Percentiles rank a stretch among this genome's conserved stretches.
These are phyloP conservation scores for Numenius phaeopus DNA, from an alignment of 2,797 vertebrate species.

Conservation along the genomic window DNA sequence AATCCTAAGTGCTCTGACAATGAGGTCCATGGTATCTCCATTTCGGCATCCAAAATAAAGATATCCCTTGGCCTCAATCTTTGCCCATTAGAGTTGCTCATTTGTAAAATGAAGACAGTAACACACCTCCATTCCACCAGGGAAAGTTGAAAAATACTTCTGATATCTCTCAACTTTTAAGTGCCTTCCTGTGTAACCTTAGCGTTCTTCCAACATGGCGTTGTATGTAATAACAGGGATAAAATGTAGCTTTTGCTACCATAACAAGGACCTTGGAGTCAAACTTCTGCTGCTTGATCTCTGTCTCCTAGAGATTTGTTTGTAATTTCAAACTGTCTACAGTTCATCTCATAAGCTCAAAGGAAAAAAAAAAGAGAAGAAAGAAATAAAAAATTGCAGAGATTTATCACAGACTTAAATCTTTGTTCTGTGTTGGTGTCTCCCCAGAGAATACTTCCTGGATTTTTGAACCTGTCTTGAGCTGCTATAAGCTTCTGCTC, in stretches of 20 bases:
- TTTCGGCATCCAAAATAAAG: background rate
- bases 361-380: background rate
- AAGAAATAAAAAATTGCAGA: background rate
- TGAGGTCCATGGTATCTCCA: background rate
- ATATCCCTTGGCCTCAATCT: background rate
- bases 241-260: background rate
- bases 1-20: background rate
- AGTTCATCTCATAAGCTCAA: background rate
- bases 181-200: background rate
- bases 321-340: constrained; percentile 10
- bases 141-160: background rate
- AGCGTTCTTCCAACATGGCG: background rate
- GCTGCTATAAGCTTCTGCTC: background rate
- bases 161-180: background rate
- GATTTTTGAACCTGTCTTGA: constrained; percentile 13
- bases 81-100: background rate
- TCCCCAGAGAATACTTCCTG: constrained; percentile 1
- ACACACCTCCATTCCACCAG: background rate
- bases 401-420: background rate
- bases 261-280: background rate
- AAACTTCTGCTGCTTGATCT: constrained; percentile 27
- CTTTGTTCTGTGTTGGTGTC: background rate
- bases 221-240: background rate
- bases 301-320: constrained; percentile 12
- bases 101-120: background rate